phyloP scores from a whole-genome alignment of 2,113 vertebrate genomes.

The Pluvianellus socialis region DNA sequence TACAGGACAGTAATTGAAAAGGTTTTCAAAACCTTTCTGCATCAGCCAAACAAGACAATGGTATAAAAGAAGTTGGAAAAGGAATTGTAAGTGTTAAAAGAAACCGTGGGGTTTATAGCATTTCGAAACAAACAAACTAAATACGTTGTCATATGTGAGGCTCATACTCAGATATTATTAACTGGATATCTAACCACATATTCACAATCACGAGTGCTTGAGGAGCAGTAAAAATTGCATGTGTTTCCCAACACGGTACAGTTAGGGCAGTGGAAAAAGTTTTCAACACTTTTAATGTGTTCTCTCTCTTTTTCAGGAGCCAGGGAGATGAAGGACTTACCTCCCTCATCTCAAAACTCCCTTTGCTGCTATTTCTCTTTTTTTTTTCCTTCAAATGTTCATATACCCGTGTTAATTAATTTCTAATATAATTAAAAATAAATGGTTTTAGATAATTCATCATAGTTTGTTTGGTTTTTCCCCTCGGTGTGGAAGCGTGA shows the following conservation, averaged over 20 bases:
- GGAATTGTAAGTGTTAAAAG: constrained; percentile 63
- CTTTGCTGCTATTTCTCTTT: constrained; percentile 50
- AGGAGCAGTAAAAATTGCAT: constrained; percentile 18
- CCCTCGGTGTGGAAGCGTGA: background rate
- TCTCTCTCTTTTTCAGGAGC: constrained; percentile 72
- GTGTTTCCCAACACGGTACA: background rate
- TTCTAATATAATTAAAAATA: constrained; percentile 58
- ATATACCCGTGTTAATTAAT: constrained; percentile 35
- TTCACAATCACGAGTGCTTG: background rate
- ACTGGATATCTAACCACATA: background rate
- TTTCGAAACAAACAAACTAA: background rate
- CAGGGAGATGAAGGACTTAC: constrained; percentile 66
- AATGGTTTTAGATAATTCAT: constrained; percentile 49
- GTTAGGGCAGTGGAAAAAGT: background rate
- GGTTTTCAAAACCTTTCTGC: constrained; percentile 50
- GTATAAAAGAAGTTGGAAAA: constrained; percentile 62
- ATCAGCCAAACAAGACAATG: constrained; percentile 31
- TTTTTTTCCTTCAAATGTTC: constrained; percentile 47
- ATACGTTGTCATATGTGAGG: background rate
- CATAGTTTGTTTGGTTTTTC: constrained; percentile 68
- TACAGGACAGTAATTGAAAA: constrained; percentile 41
- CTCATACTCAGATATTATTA: background rate
- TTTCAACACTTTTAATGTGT: constrained; percentile 57
- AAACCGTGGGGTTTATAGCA: background rate
- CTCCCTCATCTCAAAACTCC: constrained; percentile 64